These are phyloP conservation scores for Reticulitermes speratus DNA, from an alignment of 1,140 invertebrate genomes.

Conservation along the genomic window DNA sequence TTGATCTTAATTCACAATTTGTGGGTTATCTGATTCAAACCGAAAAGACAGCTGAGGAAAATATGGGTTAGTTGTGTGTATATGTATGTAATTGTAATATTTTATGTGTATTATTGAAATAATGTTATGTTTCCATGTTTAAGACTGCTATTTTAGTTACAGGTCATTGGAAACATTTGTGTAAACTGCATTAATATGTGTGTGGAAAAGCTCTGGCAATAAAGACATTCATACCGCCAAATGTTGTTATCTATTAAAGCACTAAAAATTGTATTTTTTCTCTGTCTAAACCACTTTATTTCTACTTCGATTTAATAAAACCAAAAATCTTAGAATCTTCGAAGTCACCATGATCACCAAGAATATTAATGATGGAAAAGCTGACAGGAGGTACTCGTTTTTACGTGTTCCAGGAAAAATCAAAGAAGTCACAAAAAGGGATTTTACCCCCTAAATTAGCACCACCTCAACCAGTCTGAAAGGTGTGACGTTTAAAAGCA, in stretches of 20 bases:
- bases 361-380: too few species aligned
- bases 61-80: background rate
- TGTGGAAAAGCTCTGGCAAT: background rate
- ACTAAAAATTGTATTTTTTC: too few species aligned
- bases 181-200: background rate
- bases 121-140: background rate
- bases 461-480: too few species aligned
- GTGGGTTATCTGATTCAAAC: background rate
- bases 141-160: conserved; percentile 10
- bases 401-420: too few species aligned
- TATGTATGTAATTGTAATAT: background rate
- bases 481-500: too few species aligned
- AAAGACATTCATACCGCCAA: background rate
- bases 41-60: background rate
- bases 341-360: too few species aligned
- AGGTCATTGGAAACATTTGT: background rate
- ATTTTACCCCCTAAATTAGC: too few species aligned
- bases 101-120: background rate
- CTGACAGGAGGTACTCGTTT: too few species aligned
- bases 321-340: too few species aligned
- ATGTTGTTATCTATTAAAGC: background rate
- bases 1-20: background rate
- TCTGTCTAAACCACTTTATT: too few species aligned
- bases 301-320: too few species aligned
- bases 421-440: too few species aligned